Conservation (phyloP, 2,113 vertebrate species). For the Malurus cyaneus region DNA sequence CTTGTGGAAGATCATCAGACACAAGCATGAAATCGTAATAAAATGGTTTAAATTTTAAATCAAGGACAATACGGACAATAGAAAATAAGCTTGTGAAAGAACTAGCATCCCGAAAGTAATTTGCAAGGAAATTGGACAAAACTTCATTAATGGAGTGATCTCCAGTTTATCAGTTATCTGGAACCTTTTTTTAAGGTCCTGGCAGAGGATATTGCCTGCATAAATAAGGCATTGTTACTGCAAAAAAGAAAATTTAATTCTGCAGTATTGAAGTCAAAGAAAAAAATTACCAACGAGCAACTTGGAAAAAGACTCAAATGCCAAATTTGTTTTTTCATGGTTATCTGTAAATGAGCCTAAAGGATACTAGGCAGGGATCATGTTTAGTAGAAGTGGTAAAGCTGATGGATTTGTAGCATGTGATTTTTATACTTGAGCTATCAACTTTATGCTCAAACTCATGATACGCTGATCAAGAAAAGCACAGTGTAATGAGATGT, state of each 20-base stretch:
- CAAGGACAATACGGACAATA: background rate
- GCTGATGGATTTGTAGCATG: background rate
- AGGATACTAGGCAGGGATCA: background rate
- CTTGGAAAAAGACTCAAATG: background rate
- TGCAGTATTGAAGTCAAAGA: background rate
- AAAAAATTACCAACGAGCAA: background rate
- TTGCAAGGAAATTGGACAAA: background rate
- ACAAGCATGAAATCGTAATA: background rate
- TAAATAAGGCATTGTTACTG: background rate
- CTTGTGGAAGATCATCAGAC: background rate
- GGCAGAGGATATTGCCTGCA: background rate
- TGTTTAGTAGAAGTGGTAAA: background rate
- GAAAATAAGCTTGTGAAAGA: background rate
- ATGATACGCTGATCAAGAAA: background rate
- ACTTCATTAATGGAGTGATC: background rate
- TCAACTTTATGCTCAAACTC: background rate
- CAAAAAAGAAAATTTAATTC: background rate
- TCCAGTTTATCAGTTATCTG: background rate
- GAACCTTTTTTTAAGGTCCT: background rate
- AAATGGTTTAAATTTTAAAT: background rate
- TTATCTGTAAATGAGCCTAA: background rate
- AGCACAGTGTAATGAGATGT: background rate
- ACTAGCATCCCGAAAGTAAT: background rate
- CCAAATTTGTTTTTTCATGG: background rate
- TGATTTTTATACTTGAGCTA: background rate